A percentile compares a stretch with the other conserved stretches of the same genome.
Evolutionary conservation across 1,140 invertebrate species (phyloP).

Genomic region (Trachymyrmex cornetzi): DNA sequence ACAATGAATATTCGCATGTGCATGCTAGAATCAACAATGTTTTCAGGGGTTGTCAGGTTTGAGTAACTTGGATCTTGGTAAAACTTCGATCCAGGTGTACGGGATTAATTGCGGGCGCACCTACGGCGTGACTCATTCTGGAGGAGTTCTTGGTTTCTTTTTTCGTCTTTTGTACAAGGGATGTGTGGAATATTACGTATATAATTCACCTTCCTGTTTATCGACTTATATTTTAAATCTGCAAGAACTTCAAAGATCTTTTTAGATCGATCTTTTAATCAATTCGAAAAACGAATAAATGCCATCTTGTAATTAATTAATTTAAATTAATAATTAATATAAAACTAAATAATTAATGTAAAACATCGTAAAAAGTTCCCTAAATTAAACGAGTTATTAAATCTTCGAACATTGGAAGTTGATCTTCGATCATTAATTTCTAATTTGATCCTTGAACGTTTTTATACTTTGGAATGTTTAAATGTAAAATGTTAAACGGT

Average conservation of each 20-base stretch:
- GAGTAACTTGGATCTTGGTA: slow-evolving; percentile 31
- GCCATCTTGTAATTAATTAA: neutral
- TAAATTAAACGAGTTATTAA: neutral
- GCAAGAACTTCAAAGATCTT: neutral
- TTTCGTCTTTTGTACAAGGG: slow-evolving; percentile 44
- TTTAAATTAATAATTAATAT: too few relatives aligned
- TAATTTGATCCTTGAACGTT: neutral
- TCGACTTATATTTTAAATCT: slow-evolving; percentile 1
- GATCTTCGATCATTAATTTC: neutral
- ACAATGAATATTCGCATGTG: neutral
- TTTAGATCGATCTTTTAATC: neutral
- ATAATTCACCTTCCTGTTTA: neutral
- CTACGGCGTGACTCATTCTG: slow-evolving; percentile 70
- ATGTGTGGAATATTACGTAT: slow-evolving; percentile 16
- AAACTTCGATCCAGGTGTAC: slow-evolving; percentile 68
- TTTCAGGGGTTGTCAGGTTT: slow-evolving; percentile 47
- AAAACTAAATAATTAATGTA: too few relatives aligned
- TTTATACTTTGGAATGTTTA: neutral
- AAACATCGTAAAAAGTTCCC: too few relatives aligned
- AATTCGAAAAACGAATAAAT: neutral
- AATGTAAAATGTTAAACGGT: neutral
- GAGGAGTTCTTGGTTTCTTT: slow-evolving; percentile 59
- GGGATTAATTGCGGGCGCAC: slow-evolving; percentile 70
- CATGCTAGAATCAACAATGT: neutral
- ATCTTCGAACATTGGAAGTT: neutral